Evolutionary conservation across 2,113 vertebrate genomes (phyloP).

Genomic region (Gopherus evgoodei): DNA sequence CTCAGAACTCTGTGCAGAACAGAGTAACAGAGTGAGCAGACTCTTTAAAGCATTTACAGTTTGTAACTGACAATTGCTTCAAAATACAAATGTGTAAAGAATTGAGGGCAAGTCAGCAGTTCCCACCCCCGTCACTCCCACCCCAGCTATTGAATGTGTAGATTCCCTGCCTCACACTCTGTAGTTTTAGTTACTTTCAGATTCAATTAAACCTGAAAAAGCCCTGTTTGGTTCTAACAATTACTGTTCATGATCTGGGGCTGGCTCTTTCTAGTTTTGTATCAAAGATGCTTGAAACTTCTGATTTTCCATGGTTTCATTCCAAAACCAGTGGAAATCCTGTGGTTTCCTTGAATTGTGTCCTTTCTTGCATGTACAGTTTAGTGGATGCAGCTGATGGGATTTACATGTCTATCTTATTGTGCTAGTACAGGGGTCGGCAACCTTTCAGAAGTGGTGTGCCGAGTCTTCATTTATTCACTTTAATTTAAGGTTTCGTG

Average conservation of each 20-base stretch:
- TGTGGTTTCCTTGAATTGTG: background rate
- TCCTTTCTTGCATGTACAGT: background rate
- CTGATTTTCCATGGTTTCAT: accelerated
- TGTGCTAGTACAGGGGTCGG: background rate
- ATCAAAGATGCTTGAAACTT: background rate
- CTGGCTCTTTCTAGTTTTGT: background rate
- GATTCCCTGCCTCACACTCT: background rate
- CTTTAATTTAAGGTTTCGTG: too few relatives aligned
- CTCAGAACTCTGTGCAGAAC: background rate
- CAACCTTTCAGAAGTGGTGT: too few relatives aligned
- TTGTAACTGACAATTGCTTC: background rate
- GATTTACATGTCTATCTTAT: background rate
- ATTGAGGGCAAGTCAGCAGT: background rate
- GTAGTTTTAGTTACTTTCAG: background rate
- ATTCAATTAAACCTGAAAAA: background rate
- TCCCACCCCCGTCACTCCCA: background rate
- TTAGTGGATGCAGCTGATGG: background rate
- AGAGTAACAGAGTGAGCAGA: background rate
- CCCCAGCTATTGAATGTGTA: background rate
- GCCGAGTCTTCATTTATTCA: too few relatives aligned
- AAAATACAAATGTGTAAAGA: background rate
- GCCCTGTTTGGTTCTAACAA: background rate
- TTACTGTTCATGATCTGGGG: background rate
- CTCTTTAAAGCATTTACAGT: background rate
- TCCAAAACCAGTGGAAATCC: background rate